Evolutionary conservation across 1,140 invertebrate species (phyloP).

Genomic region (Arion vulgaris): DNA sequence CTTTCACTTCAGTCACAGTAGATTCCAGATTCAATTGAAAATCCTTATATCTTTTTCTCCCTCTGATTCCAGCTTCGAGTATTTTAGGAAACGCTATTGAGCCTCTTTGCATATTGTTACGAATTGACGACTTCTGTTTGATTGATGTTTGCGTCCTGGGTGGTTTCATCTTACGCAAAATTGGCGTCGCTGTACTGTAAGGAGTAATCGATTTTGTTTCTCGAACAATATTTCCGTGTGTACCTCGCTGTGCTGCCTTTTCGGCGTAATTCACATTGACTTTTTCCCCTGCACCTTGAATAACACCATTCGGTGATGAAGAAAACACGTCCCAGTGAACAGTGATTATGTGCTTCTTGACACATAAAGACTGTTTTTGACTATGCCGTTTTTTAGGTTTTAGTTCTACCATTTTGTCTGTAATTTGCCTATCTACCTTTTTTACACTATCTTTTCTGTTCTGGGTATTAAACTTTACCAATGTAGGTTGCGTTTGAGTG

Average conservation of each 20-base stretch:
- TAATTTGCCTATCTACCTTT: not conserved
- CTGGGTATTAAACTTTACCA: not conserved
- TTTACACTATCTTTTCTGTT: not conserved
- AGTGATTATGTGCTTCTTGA: not conserved
- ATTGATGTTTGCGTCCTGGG: too few relatives aligned
- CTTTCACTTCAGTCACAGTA: not conserved
- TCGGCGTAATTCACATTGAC: not conserved
- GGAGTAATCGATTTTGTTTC: too few relatives aligned
- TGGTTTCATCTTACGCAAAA: too few relatives aligned
- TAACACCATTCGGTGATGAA: not conserved
- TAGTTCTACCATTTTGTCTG: not conserved
- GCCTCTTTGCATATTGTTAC: too few relatives aligned
- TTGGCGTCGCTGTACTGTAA: too few relatives aligned
- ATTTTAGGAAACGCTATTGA: not conserved
- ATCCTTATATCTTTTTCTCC: constrained; percentile 30
- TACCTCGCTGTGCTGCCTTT: too few relatives aligned
- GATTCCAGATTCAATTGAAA: not conserved
- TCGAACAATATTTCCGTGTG: too few relatives aligned
- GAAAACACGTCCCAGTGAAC: constrained; percentile 7
- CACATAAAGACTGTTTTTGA: not conserved
- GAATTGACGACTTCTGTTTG: not conserved
- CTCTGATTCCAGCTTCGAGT: constrained; percentile 16
- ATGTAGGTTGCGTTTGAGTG: too few relatives aligned
- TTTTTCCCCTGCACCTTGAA: not conserved
- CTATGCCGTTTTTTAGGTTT: not conserved